Evolutionary conservation across 1,140 invertebrate species (phyloP), one percentile per base, ranked within the genome.

Genomic region (Drosophila nikananu): DNA sequence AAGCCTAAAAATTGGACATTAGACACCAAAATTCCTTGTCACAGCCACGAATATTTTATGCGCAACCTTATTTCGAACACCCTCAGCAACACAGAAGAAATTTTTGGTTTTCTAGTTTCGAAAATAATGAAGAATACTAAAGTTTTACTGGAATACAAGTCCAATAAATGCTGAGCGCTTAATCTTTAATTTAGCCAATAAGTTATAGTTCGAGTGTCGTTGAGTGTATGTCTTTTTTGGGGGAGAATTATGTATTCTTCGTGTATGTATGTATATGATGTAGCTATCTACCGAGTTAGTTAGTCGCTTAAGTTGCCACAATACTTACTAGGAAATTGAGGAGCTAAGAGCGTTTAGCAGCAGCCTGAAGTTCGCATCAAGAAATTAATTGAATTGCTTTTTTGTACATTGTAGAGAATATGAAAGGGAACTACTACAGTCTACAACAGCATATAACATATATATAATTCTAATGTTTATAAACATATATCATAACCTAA

Each of bases 261-360:
- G 44, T 68, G 73, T 77, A 58, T 64, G 60, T 79, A 73, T 73
- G 60, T 64, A 64, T 72, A 57, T 57, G 61, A 57, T 57, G 61
- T 80, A 84, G 55, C 48, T 84, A 80, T 77, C 54, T 81, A 84
- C 78, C 73, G 48, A n/a, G 54, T 57, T 57, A 57, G 58, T 89
- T 90, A 89, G 84, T 89, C 77, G 78, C 72, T 89, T 89, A 89
- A 89, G 84, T 89, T 89, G 84, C 84, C 84, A 84, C 84, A 89
- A 81, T 89, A 87, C 83, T 87, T 86, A 86, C 70, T 82, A 86
- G 57, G 63, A 83, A 39, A 79, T 51, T 15, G 10, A 49, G 59
- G 21, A 44, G 58, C 17, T 32, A 64, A 55, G 25, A 52, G 41
- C 32, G 13, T 41, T 17, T 5, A 39, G 37, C 37, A 6, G 13